Base-by-base conservation (phyloP, 2,113 vertebrate genomes). In the Rhizomys pruinosus region DNA sequence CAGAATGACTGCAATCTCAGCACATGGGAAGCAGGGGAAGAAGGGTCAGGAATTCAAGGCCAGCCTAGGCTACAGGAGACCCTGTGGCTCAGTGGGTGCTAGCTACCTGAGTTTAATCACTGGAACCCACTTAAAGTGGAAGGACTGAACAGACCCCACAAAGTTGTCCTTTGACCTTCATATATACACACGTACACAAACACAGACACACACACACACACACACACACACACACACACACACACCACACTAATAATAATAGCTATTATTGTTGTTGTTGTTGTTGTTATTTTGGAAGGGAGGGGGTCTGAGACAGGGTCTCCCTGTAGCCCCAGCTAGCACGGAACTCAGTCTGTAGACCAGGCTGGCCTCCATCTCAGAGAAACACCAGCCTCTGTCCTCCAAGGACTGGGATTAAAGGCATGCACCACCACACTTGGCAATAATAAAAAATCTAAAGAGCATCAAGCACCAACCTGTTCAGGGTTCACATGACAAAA, bases 401-500 rank as follows among this genome's bases (percentile, higher is more conserved):
- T n/a, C n/a, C n/a, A n/a, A n/a, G 47, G 47, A 52, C 47, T 52
- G 47, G 47, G 47, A 52, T 52, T 52, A 52, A 52, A 52, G 47
- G 47, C 47, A n/a, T 4, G 16, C 16, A 25, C 20, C 3, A 5
- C 55, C 52, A 79, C 25, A 76, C 27, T 29, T 15, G 25, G 17
- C 29, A 71, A 15, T 3, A 44, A 73, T 27, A 44, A 8, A 52
- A 52, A 42, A 88, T 72, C 29, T 80, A 32, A 84, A 92, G 34
- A 73, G 64, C 69, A 91, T 15, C 61, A 98, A 93, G 44, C 72
- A 98, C 98, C 95, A 66, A 98, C 98, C 98, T 98, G 98, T 92
- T 98, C 98, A 76, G 98, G 98, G 52, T 98, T 98, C 95, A 98
- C 98, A 1, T 98, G 98, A 91, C 98, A 98, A 97, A 98, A 98